Evolutionary conservation across 2,113 vertebrate genomes (phyloP).

Genomic region (Riparia riparia): DNA sequence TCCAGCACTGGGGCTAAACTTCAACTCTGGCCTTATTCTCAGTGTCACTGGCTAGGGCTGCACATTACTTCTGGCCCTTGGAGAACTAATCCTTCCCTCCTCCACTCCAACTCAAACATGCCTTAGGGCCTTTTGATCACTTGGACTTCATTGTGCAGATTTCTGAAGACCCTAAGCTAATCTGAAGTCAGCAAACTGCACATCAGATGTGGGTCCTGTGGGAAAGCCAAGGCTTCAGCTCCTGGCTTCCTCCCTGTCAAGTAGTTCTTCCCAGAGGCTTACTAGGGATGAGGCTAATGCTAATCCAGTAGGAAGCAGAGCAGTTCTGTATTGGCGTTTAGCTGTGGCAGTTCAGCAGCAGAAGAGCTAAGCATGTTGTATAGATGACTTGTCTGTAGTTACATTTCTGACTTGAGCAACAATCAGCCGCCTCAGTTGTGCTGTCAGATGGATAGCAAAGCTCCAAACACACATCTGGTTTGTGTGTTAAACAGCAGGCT

Average conservation of each 20-base stretch:
- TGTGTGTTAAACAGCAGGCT: neutral
- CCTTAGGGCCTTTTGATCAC: neutral
- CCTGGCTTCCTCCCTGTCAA: neutral
- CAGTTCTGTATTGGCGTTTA: neutral
- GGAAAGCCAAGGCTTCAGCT: neutral
- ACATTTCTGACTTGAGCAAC: neutral
- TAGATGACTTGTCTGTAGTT: neutral
- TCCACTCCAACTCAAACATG: neutral
- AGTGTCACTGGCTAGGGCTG: constrained; percentile 17
- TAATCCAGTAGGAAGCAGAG: neutral
- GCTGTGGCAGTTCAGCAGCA: neutral
- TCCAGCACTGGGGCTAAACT: neutral
- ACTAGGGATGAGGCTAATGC: neutral
- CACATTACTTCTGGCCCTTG: neutral
- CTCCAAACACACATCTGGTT: neutral
- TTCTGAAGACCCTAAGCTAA: neutral
- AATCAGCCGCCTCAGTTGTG: neutral
- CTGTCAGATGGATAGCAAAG: neutral
- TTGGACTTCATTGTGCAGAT: neutral
- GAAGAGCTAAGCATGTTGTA: neutral
- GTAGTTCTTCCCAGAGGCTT: neutral
- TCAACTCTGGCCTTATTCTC: constrained; percentile 33
- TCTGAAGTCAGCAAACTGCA: neutral
- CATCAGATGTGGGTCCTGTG: neutral
- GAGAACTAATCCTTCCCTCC: neutral